Evolutionary conservation across 1,140 invertebrate species (phyloP).

Genomic region (Drosophila bocki): DNA sequence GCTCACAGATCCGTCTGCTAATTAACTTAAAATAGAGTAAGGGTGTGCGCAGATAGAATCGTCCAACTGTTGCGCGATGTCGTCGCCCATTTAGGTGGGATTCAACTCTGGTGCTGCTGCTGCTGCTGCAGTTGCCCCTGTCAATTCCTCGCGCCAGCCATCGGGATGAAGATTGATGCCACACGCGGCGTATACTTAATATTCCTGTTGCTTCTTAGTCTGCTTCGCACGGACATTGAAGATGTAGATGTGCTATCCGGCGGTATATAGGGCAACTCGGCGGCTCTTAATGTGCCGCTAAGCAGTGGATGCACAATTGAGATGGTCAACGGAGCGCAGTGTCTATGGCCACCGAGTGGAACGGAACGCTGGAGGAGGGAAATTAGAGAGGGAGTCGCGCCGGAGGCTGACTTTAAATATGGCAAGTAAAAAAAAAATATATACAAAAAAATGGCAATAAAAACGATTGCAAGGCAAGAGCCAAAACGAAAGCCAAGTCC

Average conservation of each 20-base stretch:
- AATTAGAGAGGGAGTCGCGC: constrained; percentile 18
- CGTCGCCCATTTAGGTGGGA: constrained; percentile 65
- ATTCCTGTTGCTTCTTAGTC: constrained; percentile 27
- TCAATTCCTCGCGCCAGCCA: constrained; percentile 49
- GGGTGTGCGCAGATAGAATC: constrained; percentile 14
- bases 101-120: background rate
- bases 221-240: background rate
- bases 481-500: constrained; percentile 23
- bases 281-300: constrained; percentile 54
- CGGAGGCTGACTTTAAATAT: constrained; percentile 26
- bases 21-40: constrained; percentile 75
- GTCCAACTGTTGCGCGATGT: constrained; percentile 70
- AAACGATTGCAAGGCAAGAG: constrained; percentile 18
- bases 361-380: constrained; percentile 23
- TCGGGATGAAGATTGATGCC: constrained; percentile 70
- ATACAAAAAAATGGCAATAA: constrained; percentile 7
- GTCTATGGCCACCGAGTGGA: constrained; percentile 55
- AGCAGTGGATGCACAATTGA: constrained; percentile 59
- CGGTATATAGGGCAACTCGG: constrained; percentile 42
- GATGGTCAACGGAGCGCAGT: constrained; percentile 60
- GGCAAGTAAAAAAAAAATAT: background rate
- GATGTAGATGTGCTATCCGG: constrained; percentile 13
- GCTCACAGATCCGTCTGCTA: constrained; percentile 69
- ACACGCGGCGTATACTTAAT: constrained; percentile 61
- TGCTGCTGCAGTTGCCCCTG: constrained; percentile 33